These are phyloP conservation scores for Erebia aethiops DNA, from an alignment of 2,888 invertebrate species.

Conservation along the genomic window DNA sequence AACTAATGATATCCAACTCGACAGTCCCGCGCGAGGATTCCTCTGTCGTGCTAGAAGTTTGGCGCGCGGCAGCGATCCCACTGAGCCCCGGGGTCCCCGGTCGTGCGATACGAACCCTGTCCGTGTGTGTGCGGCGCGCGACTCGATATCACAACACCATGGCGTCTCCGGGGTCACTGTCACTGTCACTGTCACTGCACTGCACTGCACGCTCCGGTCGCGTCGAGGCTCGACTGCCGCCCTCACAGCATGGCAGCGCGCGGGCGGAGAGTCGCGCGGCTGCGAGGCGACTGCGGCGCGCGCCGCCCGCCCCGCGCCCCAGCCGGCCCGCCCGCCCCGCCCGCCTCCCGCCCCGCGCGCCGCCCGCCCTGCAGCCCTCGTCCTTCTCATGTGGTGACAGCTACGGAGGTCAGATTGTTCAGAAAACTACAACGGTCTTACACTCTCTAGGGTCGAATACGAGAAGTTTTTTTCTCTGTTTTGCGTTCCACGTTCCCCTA, in stretches of 20 bases:
- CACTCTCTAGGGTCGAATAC: too few species aligned
- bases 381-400: background rate
- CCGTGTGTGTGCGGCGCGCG: background rate
- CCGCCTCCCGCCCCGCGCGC: background rate
- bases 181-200: background rate
- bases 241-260: constrained; percentile 11
- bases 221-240: background rate
- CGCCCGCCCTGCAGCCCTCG: background rate
- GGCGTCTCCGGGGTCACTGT: background rate
- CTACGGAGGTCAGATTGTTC: constrained; percentile 14
- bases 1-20: background rate
- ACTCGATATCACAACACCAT: background rate
- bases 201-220: constrained; percentile 26
- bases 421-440: too few species aligned
- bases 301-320: background rate
- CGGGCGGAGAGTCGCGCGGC: constrained; percentile 4
- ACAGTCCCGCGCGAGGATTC: background rate
- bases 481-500: too few species aligned
- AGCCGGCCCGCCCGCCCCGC: background rate
- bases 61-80: background rate
- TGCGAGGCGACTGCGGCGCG: constrained; percentile 3
- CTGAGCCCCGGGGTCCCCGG: background rate
- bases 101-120: background rate
- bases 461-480: too few species aligned
- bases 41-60: background rate